Evolutionary conservation across 2,113 vertebrate species (phyloP), one percentile per base, ranked within the genome.

Genomic region (Cyanocitta stelleri): DNA sequence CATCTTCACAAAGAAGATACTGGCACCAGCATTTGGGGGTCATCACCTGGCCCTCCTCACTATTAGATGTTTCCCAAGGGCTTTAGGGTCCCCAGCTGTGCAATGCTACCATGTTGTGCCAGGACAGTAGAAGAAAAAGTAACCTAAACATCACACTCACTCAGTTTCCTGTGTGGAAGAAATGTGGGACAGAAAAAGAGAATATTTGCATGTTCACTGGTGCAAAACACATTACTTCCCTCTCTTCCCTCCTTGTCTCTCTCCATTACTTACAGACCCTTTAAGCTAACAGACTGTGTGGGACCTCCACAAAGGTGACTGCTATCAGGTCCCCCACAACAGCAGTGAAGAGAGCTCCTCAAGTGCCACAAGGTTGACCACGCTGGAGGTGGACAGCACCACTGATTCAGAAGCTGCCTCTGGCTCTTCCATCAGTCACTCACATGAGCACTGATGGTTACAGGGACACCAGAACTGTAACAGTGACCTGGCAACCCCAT

Each of bases 361-460:
- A 26, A 44, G 49, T 24, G 44, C 64, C n/a, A n/a, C 61, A 73
- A 9, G 41, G 49, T 16, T 87, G 37, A 59, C n/a, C n/a, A 1
- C 8, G 52, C 80, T 85, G 84, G 27, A 82, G 39, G 43, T 29
- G 17, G 44, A 56, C 7, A 67, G 41, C 74, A 72, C 16, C 37
- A 7, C 30, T 17, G 6, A 33, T 63, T 15, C 11, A 63, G n/a
- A 71, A 39, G 41, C 62, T 90, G 74, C 61, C 51, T 72, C 80
- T 91, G 62, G 59, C 62, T 82, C 32, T 78, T 46, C 16, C 0
- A 3, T 83, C 6, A 2, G 32, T 33, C 52, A 39, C 9, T 41
- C 85, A 62, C 49, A 33, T 0, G 1, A 56, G n/a, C 46, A 26
- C 0, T 4, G 4, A 10, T 11, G 46, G 69, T 41, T 52, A 23